Evolutionary conservation across 1,140 invertebrate genomes (phyloP), one percentile per base, ranked within the genome.

Genomic region (Popillia japonica): DNA sequence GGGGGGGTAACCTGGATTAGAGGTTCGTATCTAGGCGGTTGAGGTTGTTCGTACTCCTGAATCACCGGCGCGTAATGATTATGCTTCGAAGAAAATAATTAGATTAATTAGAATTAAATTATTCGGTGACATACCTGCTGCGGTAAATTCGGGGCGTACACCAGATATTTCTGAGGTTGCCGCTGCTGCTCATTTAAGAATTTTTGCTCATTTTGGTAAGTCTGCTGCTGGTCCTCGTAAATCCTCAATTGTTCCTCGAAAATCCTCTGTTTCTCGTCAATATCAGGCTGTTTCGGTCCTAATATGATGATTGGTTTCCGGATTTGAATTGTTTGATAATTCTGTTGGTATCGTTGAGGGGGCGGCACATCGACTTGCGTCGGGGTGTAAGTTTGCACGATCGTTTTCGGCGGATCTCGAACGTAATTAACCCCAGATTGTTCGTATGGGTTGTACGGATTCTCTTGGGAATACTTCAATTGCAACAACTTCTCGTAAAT

Each of bases 401-500:
- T 83, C 8, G 85, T 85, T 81, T 86, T 86, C 0, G 81, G 41
- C 17, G 83, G 81, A 68, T 79, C 79, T 20, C 64, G 6, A 6
- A 22, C 17, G 7, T 20, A 14, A n/a, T 64, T 44, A 40, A 42
- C 6, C n/a, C 23, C 22, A 10, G 74, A 40, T 74, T 72, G 76
- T 81, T 77, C 76, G 8, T 41, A 14, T 20, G n/a, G n/a, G n/a
- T 79, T 68, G 22, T 23, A 61, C 73, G 68, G 73, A 23, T 34
- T 61, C 55, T 81, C 77, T 78, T 83, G 81, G 17, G 72, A 23
- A 41, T 82, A 76, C 83, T 86, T 86, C 44, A 86, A 77, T 80
- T 85, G 84, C 9, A 82, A 77, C 72, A 86, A 77, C 78, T 83
- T 85, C 40, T 86, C 86, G 74, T 86, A 86, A 42, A 86, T 86